Percentiles rank a stretch among this genome's conserved stretches.
These are phyloP conservation scores for Phenganax subtilis DNA, from an alignment of 92 coral and sea anemone species.

Conservation along the genomic window DNA sequence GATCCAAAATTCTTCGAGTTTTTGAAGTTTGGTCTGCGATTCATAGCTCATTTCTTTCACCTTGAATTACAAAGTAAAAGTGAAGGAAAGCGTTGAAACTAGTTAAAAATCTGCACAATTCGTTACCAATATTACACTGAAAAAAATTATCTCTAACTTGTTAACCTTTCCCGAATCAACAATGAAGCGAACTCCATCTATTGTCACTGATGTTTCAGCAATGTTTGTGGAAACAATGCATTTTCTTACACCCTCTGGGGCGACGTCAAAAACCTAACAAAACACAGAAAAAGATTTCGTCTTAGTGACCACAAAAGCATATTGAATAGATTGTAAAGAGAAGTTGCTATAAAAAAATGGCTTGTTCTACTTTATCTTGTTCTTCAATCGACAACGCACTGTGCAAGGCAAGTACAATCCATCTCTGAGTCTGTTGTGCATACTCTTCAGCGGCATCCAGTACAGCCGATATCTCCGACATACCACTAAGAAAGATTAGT, in stretches of 20 bases:
- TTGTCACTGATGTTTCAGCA: slow-evolving; percentile 96
- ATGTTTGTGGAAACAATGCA: slow-evolving; percentile 91
- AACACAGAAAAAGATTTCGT: not conserved
- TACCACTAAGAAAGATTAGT: slow-evolving; percentile 84
- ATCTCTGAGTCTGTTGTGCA: slow-evolving; percentile 89
- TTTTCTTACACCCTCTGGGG: slow-evolving; percentile 96
- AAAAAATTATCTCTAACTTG: not conserved
- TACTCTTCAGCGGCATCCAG: slow-evolving; percentile 96
- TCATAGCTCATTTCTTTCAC: slow-evolving; percentile 98
- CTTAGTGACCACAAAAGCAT: not conserved
- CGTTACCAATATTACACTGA: not conserved
- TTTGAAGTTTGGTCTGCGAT: slow-evolving; percentile 84
- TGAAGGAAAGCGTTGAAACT: no score
- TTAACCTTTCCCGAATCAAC: slow-evolving; percentile 93
- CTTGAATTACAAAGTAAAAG: slow-evolving; percentile 37
- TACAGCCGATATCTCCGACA: slow-evolving; percentile 92
- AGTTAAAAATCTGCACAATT: not conserved
- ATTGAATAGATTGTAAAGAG: no score
- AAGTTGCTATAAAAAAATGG: not conserved
- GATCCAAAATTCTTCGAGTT: slow-evolving; percentile 96
- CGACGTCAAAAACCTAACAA: slow-evolving; percentile 82
- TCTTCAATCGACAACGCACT: slow-evolving; percentile 98
- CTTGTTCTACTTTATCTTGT: slow-evolving; percentile 71
- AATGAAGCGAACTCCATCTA: slow-evolving; percentile 88
- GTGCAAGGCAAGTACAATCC: slow-evolving; percentile 90